phyloP scores from a whole-genome alignment of 1,140 invertebrate genomes.

The Solen grandis region DNA sequence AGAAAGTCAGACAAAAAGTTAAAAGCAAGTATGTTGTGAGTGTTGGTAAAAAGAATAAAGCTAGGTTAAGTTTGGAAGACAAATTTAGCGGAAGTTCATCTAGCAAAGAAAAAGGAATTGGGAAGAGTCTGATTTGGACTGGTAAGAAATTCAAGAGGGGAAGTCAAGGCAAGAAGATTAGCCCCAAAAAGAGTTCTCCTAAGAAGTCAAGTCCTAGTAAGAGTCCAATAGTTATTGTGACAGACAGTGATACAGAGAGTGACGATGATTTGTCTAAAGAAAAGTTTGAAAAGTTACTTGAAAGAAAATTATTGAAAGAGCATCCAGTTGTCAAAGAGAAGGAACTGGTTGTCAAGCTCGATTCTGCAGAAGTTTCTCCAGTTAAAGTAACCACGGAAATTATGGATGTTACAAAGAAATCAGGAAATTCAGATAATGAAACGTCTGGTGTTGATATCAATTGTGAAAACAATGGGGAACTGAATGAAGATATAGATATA shows the following conservation, averaged over 20 bases:
- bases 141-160: no score
- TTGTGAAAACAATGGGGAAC: neutral
- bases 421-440: neutral
- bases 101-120: neutral
- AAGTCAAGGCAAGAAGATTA: slow-evolving; percentile 11
- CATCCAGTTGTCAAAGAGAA: no score
- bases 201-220: slow-evolving; percentile 24
- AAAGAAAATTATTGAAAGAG: no score
- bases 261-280: neutral
- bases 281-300: slow-evolving; percentile 12
- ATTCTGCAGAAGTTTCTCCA: neutral
- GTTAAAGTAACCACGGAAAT: neutral
- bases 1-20: slow-evolving; percentile 39
- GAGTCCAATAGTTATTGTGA: slow-evolving; percentile 37
- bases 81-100: neutral
- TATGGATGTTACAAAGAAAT: neutral
- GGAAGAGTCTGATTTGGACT: no score
- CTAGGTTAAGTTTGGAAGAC: neutral
- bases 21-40: slow-evolving; percentile 45
- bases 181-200: slow-evolving; percentile 13
- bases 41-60: slow-evolving; percentile 41
- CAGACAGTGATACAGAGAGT: slow-evolving; percentile 36
- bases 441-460: neutral
- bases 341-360: neutral
- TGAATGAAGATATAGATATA: neutral